Evolutionary conservation across 2,113 vertebrate genomes (phyloP), one percentile per base, ranked within the genome.

Genomic region (Oenanthe melanoleuca): DNA sequence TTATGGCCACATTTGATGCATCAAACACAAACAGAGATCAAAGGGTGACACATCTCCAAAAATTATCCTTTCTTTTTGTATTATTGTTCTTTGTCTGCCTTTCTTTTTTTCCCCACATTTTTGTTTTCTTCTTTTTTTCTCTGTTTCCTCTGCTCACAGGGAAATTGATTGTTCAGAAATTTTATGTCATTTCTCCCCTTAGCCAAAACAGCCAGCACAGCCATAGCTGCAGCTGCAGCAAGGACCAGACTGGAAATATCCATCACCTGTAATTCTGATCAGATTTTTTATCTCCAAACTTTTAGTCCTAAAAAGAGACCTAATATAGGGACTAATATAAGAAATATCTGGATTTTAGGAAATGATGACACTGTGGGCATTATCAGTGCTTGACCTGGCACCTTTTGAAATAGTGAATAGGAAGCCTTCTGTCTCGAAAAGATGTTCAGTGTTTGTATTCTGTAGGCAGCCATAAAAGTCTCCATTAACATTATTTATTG

Each of bases 61-160:
- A 67, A 45, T 22, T 67, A 21, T 66, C 10, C 12, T 57, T 73
- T 45, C 7, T 52, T 59, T 75, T 59, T 44, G 17, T 50, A 42
- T 44, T 52, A 37, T 5, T 21, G 9, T 56, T 73, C 12, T 65
- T 80, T 52, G 11, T n/a, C 64, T 6, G 1, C 5, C 23, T 47
- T 12, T 16, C 29, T 34, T 40, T 17, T 13, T 24, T 1, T 1
- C 3, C 15, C 20, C 3, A 28, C 4, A 12, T 44, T 9, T 74
- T 80, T n/a, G 4, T 74, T 71, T 37, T 21, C 7, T 56, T 15
- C 29, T 56, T 79, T 80, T 66, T 67, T 29, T 0, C 17, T 17
- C 42, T 8, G 3, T 2, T 33, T 63, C 71, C 18, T 22, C n/a
- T 59, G 15, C 52, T 83, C n/a, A 2, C 34, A 81, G 50, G 2